phyloP scores from a whole-genome alignment of 2,888 invertebrate genomes.

The Platerodrilus igneus region DNA sequence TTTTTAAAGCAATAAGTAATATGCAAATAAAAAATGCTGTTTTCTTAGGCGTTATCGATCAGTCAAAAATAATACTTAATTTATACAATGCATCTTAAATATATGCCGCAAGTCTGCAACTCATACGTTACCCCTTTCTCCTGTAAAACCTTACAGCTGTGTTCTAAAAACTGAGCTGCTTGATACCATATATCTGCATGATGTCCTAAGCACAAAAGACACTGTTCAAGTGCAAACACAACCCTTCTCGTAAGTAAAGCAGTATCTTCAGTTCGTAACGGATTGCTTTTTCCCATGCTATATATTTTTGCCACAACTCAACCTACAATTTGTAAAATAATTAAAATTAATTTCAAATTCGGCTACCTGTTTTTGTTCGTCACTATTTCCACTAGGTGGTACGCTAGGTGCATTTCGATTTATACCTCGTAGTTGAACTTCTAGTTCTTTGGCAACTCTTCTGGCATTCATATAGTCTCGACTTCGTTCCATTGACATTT shows the following conservation, averaged over 20 bases:
- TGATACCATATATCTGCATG: slow-evolving; percentile 99
- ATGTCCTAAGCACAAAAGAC: slow-evolving; percentile 91
- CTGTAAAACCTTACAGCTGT: slow-evolving; percentile 86
- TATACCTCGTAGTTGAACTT: slow-evolving; percentile 89
- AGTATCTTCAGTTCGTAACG: slow-evolving; percentile 92
- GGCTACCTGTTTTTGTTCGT: slow-evolving; percentile 85
- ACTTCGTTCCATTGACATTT: slow-evolving; percentile 95
- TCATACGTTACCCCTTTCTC: slow-evolving; percentile 95
- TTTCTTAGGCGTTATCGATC: too few relatives aligned
- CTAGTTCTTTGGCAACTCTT: slow-evolving; percentile 92
- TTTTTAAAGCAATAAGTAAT: too few relatives aligned
- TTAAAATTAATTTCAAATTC: not conserved
- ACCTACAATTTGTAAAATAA: slow-evolving; percentile 57
- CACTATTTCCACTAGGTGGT: slow-evolving; percentile 86
- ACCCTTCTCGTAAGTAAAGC: slow-evolving; percentile 88
- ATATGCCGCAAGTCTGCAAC: too few relatives aligned
- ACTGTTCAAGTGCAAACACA: slow-evolving; percentile 98
- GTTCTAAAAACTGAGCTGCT: slow-evolving; percentile 94
- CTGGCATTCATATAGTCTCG: slow-evolving; percentile 97
- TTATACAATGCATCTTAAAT: too few relatives aligned
- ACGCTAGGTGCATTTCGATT: slow-evolving; percentile 94
- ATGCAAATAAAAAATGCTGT: too few relatives aligned
- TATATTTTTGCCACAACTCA: slow-evolving; percentile 98
- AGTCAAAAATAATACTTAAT: too few relatives aligned
- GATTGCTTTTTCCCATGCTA: slow-evolving; percentile 96